phyloP scores from a whole-genome alignment of 1,140 invertebrate species.

The Lanistes nyassanus region DNA sequence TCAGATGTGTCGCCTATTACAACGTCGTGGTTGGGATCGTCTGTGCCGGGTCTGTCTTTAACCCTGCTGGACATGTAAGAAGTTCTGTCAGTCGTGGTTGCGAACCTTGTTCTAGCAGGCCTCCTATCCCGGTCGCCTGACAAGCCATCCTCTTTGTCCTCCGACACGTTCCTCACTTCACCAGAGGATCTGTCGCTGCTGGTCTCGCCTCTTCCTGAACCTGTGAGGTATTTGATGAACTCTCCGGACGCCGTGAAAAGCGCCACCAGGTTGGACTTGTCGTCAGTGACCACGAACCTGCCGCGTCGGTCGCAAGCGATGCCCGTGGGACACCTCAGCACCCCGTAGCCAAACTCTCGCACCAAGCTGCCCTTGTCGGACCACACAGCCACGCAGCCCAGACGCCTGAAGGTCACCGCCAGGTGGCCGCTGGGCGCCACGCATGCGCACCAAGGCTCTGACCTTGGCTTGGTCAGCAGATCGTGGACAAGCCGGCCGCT shows the following conservation, averaged over 20 bases:
- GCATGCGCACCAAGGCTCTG: slow-evolving; percentile 33
- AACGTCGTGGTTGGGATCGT: not conserved
- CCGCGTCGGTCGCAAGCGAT: slow-evolving; percentile 36
- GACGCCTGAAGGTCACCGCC: slow-evolving; percentile 31
- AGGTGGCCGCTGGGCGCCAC: slow-evolving; percentile 29
- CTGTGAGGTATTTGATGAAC: slow-evolving; percentile 15
- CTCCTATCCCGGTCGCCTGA: too few species aligned
- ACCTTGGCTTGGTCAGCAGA: slow-evolving; percentile 12
- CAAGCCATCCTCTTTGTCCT: too few species aligned
- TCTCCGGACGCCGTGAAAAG: slow-evolving; percentile 30
- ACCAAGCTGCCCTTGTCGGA: slow-evolving; percentile 26
- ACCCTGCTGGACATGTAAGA: too few species aligned
- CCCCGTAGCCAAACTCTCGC: slow-evolving; percentile 29
- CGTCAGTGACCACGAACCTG: slow-evolving; percentile 39
- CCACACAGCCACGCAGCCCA: slow-evolving; percentile 34
- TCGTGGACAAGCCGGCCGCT: not conserved
- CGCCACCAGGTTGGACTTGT: slow-evolving; percentile 29
- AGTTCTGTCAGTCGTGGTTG: too few species aligned
- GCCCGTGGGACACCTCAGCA: slow-evolving; percentile 35
- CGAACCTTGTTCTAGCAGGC: too few species aligned
- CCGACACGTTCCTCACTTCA: not conserved
- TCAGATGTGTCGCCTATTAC: not conserved
- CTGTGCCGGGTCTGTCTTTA: not conserved
- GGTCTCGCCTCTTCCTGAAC: not conserved
- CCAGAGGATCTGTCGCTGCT: not conserved